Evolutionary conservation across 2,888 invertebrate species (phyloP), one percentile per base, ranked within the genome.

Genomic region (Drosophila recens): DNA sequence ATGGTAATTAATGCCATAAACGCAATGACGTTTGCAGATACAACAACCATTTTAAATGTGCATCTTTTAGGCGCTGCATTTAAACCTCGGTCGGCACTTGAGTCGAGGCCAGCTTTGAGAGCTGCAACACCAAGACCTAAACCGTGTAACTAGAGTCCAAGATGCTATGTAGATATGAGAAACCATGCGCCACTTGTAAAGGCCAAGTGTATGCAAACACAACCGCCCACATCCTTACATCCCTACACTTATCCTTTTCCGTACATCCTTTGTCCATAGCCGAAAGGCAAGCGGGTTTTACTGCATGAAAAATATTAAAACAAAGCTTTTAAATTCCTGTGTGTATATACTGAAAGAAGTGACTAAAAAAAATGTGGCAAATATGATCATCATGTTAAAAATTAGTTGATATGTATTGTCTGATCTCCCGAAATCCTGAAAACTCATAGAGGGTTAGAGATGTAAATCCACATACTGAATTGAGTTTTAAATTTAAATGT

Each of bases 121-220:
- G 54, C 53, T 48, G 40, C 63, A 61, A 40, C 67, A 57, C 48
- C 53, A 67, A 78, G 67, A 78, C 73, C 61, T 64, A 67, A 73
- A 72, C 67, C 56, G 51, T 57, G 48, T 15, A 56, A 46, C 36
- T 53, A 51, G 33, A 43, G 30, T 27, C 34, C 42, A 58, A 69
- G 62, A 88, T 66, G 72, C 27, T 17, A 23, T 4, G 4, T 23
- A 45, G 58, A 61, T 51, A 63, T 42, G 66, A 67, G 46, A 65
- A 59, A 56, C 61, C 69, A 81, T 67, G 57, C 17, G 62, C 63
- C 72, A 72, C 73, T 77, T 71, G 63, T 69, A 87, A 86, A 87
- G 82, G 80, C 85, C 80, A 82, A 85, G 82, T 76, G 63, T 62
- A 76, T 75, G 87, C 73, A 83, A 72, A 69, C 62, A 76, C 42